Conservation (phyloP, 2,888 invertebrate species). For the Eueremaeus valkanovi region DNA sequence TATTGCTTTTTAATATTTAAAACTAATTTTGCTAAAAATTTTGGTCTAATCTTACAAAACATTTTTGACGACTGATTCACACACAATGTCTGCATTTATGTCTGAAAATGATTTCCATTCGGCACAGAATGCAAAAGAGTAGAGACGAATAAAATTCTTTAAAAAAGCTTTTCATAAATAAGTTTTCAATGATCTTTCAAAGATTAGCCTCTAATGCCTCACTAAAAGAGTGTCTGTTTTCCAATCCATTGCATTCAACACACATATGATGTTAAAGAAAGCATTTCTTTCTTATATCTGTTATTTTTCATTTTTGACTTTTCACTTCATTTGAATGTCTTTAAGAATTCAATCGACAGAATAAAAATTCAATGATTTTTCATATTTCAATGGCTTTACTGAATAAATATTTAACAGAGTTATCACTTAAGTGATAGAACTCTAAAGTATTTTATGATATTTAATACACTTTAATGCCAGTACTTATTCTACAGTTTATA, state of each 20-base stretch:
- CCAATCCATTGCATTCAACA: conserved; percentile 6
- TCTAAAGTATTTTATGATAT: not conserved
- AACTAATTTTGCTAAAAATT: conserved; percentile 10
- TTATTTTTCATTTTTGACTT: conserved; percentile 20
- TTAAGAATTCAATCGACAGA: not conserved
- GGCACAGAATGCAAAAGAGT: not conserved
- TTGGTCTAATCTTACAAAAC: conserved; percentile 8
- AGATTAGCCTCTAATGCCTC: conserved; percentile 19
- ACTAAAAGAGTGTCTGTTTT: conserved; percentile 13
- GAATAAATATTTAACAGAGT: conserved; percentile 20
- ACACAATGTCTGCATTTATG: conserved; percentile 24
- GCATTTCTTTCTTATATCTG: conserved; percentile 17
- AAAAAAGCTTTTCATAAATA: conserved; percentile 18
- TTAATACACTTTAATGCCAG: not conserved
- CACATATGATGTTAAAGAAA: not conserved
- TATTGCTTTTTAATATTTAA: conserved; percentile 12
- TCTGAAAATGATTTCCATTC: not conserved
- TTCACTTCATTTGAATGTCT: conserved; percentile 7
- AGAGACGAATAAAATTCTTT: not conserved
- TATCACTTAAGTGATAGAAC: not conserved
- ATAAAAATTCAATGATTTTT: conserved; percentile 21
- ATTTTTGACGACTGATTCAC: conserved; percentile 19
- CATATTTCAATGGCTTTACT: conserved; percentile 22
- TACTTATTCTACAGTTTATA: not conserved
- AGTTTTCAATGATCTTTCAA: conserved; percentile 29